Conservation (phyloP, 2,797 vertebrate genomes). For the Micropoecilia bifurca region DNA sequence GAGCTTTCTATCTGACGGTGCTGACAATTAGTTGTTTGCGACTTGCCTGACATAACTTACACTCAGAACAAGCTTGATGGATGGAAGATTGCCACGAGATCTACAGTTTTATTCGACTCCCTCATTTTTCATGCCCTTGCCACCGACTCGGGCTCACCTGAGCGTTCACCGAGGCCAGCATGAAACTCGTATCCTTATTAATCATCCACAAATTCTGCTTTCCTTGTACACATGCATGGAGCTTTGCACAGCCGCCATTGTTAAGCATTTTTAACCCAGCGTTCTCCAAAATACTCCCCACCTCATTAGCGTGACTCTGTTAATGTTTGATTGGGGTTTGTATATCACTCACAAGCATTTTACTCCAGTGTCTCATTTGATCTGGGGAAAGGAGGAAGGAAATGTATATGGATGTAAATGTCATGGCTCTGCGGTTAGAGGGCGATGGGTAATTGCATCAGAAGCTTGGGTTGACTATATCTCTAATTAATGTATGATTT, state of each 20-base stretch:
- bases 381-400: conserved; percentile 32
- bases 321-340: conserved; percentile 48
- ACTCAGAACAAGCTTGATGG: conserved; percentile 59
- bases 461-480: conserved; percentile 42
- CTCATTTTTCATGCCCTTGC: conserved; percentile 37
- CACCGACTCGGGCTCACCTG: conserved; percentile 34
- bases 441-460: conserved; percentile 53
- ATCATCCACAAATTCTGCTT: conserved; percentile 16
- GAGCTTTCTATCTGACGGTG: background rate
- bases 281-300: conserved; percentile 3
- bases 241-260: background rate
- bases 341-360: conserved; percentile 37
- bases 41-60: conserved; percentile 42
- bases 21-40: conserved; percentile 23
- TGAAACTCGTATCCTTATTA: conserved; percentile 20
- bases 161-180: conserved; percentile 13
- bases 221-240: background rate
- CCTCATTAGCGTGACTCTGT: conserved; percentile 49
- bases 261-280: background rate
- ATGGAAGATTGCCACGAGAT: conserved; percentile 21
- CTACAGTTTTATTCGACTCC: conserved; percentile 28
- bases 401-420: conserved; percentile 19
- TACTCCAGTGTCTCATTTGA: conserved; percentile 38
- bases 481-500: conserved; percentile 71
- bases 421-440: conserved; percentile 10